Evolutionary conservation across 2,113 vertebrate species (phyloP).

Genomic region (Rhinogobius similis): DNA sequence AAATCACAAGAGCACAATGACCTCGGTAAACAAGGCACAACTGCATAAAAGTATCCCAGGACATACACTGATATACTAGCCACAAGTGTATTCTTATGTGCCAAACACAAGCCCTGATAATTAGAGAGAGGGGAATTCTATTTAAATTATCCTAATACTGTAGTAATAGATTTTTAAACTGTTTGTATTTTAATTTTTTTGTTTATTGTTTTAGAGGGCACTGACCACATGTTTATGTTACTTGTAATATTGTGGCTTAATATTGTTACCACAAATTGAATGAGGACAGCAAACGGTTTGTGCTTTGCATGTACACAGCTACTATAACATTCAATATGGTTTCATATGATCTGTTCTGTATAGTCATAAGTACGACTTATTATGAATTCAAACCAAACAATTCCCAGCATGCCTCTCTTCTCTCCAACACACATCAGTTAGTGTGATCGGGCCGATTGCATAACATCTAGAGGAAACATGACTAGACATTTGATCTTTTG

Average conservation of each 20-base stretch:
- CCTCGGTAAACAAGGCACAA: not conserved
- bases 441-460: constrained; percentile 14
- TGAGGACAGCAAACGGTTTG: too few species aligned
- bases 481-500: constrained; percentile 35
- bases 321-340: not conserved
- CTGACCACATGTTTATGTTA: too few species aligned
- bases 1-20: not conserved
- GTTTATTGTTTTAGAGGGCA: too few species aligned
- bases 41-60: not conserved
- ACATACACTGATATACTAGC: not conserved
- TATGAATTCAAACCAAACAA: not conserved
- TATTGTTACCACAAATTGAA: too few species aligned
- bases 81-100: not conserved
- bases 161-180: too few species aligned
- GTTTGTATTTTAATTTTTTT: too few species aligned
- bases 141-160: too few species aligned
- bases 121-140: not conserved
- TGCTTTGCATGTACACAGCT: too few species aligned
- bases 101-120: not conserved
- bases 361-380: not conserved
- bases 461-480: constrained; percentile 33
- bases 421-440: not conserved
- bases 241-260: too few species aligned
- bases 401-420: constrained; percentile 8
- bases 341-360: not conserved